Base-by-base conservation (phyloP, 23 tunicate genomes). In the Trididemnum clinides region DNA sequence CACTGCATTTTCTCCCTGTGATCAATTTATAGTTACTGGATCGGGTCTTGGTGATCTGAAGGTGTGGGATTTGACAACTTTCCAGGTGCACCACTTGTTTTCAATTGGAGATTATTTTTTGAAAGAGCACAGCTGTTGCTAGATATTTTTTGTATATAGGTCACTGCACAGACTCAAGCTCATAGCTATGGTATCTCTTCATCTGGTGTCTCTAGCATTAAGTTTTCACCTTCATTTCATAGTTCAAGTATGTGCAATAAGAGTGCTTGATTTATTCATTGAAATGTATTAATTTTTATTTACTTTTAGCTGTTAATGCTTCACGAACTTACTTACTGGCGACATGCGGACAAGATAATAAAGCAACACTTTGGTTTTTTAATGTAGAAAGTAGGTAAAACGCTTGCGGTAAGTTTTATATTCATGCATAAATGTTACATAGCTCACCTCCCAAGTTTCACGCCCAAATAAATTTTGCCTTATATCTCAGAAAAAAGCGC, bases 281-380 rank as follows among this genome's bases (percentile, higher is more conserved):
- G n/a, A n/a, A n/a, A n/a, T n/a, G n/a, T n/a, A n/a, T n/a, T n/a
- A n/a, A n/a, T n/a, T n/a, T n/a, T n/a, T n/a, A n/a, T n/a, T n/a
- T n/a, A n/a, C n/a, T n/a, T n/a, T n/a, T 44, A 62, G 90, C 58
- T 79, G 83, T 34, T 27, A 39, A 80, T 5, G 33, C 69, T 3
- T 26, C 76, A 3, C 84, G 86, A 23, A 30, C 78, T 69, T 92
- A 65, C 74, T 59, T 94, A 0, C 51, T 94, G 82, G 94, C 98
- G 0, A 82, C 98, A 7, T 94, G 90, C 74, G 98, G 94, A 0
- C 94, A 89, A 7, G 98, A 94, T 77, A 89, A 86, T 62, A 85
- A 85, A 26, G 64, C 86, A 26, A 94, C 89, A 44, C 57, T 94
- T 50, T 94, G 98, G 98, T 37, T 89, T 33, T 89, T 94, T 39